Base-by-base conservation (phyloP, 2,797 vertebrate species). In the Sphenodon punctatus region DNA sequence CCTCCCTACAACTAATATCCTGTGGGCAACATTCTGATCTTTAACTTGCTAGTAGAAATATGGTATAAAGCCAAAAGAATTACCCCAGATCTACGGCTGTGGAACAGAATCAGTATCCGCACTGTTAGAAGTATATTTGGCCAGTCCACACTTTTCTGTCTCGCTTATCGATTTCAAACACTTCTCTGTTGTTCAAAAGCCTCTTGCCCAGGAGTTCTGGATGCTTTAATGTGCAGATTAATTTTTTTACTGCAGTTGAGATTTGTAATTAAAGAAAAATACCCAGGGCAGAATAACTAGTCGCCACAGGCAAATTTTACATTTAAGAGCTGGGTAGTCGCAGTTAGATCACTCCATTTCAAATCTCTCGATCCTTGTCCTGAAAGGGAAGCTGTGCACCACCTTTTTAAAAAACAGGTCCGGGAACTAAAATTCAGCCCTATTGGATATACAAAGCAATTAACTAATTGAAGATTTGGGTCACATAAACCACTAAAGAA, bases 1-100 rank as follows among this genome's bases (percentile, higher is more conserved):
- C 69, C 64, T 68, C 72, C 80, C 67, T 63, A 75, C 41, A 22
- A 22, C 20, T 89, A 85, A 80, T 46, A 66, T 82, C 58, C n/a
- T 65, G 71, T 55, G 51, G 59, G 85, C 49, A 65, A 83, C 66
- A 65, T n/a, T 65, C 45, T 89, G 68, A 53, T 45, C 55, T 82
- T 76, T 67, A 49, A 78, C 70, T 66, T 55, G 27, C 3, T 79
- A 55, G 81, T 67, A 55, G 13, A 82, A 88, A 82, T 69, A 59
- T 85, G 56, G 25, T 82, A 36, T 22, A 75, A 73, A 84, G 67
- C 2, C 0, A 78, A 80, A 8, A 12, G 25, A 78, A 75, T 41
- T 25, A 51, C 48, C 73, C 36, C 14, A 46, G 25, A 70, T 67
- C 60, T 78, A 45, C 49, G 43, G 10, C 56, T 49, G 15, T 3